Evolutionary conservation across 2,888 invertebrate genomes (phyloP).

Genomic region (Parnassius glacialis): DNA sequence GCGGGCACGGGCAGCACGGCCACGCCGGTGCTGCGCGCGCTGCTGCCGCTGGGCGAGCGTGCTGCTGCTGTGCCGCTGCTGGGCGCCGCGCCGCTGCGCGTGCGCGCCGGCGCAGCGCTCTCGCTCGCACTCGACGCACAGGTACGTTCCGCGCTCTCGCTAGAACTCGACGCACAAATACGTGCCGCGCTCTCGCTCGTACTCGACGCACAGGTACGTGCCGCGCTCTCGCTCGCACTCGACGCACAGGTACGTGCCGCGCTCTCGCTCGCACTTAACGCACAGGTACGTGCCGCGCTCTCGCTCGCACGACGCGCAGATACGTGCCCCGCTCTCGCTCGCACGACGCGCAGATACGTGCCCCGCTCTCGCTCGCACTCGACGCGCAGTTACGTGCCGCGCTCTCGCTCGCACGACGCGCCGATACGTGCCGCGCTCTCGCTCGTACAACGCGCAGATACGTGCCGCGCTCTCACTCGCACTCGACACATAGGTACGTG

Average conservation of each 20-base stretch:
- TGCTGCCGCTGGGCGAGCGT: conserved; percentile 29
- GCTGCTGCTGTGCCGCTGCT: conserved; percentile 28
- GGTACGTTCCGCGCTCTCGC: conserved; percentile 30
- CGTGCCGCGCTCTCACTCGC: too few species aligned
- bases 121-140: conserved; percentile 39
- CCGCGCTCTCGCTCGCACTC: too few species aligned
- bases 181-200: conserved; percentile 29
- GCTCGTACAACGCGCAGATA: too few species aligned
- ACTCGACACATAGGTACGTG: too few species aligned
- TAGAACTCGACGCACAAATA: conserved; percentile 12
- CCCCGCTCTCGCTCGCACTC: too few species aligned
- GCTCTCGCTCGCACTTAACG: conserved; percentile 28
- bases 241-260: neutral
- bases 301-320: too few species aligned
- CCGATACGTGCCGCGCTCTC: too few species aligned
- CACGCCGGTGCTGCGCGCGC: conserved; percentile 53
- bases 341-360: too few species aligned
- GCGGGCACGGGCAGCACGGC: conserved; percentile 57
- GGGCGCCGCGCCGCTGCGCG: conserved; percentile 32
- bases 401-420: too few species aligned
- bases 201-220: conserved; percentile 15
- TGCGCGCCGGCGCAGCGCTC: conserved; percentile 16
- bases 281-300: conserved; percentile 25
- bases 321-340: too few species aligned
- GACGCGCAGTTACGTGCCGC: too few species aligned